Base-by-base conservation (phyloP, 2,113 vertebrate species). In the Azemiops feae region DNA sequence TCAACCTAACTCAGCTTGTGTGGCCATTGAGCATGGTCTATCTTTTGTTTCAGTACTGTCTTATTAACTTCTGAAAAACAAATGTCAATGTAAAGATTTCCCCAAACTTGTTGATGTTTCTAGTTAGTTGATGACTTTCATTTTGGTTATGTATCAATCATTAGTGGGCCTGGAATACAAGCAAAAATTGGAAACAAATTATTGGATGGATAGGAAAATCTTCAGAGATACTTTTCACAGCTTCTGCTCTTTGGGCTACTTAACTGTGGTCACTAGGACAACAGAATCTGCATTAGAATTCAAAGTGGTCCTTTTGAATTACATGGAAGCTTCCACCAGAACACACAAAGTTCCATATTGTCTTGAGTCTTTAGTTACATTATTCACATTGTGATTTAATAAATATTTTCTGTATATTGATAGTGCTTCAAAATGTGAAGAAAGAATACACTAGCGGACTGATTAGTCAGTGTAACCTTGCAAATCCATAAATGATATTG, bases 351-450 rank as follows among this genome's bases (percentile, higher is more conserved):
- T 69, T 81, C 34, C 4, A 85, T 18, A 43, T n/a, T 20, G 25
- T 45, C 20, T 85, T 86, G 39, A 43, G 18, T 57, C 55, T 85
- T 27, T 85, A n/a, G 52, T 52, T 52, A 8, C n/a, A 53, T 87
- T 90, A 54, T 87, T 64, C 47, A 54, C 93, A 53, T 43, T 87
- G 57, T 89, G 12, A 58, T 93, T 92, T 43, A 0, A 0, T 81
- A 45, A 85, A 25, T 22, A 87, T 91, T 90, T 39, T 85, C 92
- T 91, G 57, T 45, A 92, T 92, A 58, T 58, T 91, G 86, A 87
- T 25, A 95, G 92, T 93, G 34, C n/a, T 88, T 92, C 50, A 30
- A 92, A 91, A 92, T 22, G 91, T 87, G 81, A 43, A 87, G 88
- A 50, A 50, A 69, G 58, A 45, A n/a, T 69, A 50, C 2, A 20